These are phyloP conservation scores for Dinocampus coccinellae DNA, from an alignment of 2,888 invertebrate genomes.

Conservation along the genomic window DNA sequence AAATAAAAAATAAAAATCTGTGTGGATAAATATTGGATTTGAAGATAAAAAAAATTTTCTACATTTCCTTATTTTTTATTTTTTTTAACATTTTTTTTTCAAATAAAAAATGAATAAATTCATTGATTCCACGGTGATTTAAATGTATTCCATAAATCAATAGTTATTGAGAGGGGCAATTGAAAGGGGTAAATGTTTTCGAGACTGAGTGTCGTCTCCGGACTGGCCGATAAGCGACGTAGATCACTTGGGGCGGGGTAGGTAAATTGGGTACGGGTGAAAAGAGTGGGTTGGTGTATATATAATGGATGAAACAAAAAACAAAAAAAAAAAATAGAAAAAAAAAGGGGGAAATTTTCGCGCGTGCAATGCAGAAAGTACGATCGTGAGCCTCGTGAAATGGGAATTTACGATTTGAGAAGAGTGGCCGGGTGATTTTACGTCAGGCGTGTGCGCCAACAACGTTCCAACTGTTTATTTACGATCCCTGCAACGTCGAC, in stretches of 20 bases:
- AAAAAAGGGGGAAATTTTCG: neutral
- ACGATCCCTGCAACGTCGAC: conserved; percentile 48
- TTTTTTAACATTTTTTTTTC: no score
- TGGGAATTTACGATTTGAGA: conserved; percentile 35
- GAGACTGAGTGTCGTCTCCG: neutral
- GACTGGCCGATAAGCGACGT: neutral
- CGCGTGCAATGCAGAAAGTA: conserved; percentile 3
- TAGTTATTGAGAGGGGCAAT: neutral
- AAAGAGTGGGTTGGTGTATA: neutral
- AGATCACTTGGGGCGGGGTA: neutral
- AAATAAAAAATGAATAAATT: no score
- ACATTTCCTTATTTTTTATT: no score
- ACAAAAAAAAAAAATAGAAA: neutral
- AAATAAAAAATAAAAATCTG: no score
- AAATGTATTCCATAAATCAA: neutral
- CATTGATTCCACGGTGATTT: no score
- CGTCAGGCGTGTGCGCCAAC: conserved; percentile 48
- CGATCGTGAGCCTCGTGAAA: conserved; percentile 34
- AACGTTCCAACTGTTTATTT: conserved; percentile 49
- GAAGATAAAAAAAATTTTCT: no score
- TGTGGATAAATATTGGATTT: no score
- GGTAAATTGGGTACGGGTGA: neutral
- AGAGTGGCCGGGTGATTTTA: conserved; percentile 48
- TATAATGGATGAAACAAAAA: neutral
- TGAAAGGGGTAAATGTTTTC: neutral